phyloP scores from a whole-genome alignment of 2,113 vertebrate species.

The Ciconia boyciana region DNA sequence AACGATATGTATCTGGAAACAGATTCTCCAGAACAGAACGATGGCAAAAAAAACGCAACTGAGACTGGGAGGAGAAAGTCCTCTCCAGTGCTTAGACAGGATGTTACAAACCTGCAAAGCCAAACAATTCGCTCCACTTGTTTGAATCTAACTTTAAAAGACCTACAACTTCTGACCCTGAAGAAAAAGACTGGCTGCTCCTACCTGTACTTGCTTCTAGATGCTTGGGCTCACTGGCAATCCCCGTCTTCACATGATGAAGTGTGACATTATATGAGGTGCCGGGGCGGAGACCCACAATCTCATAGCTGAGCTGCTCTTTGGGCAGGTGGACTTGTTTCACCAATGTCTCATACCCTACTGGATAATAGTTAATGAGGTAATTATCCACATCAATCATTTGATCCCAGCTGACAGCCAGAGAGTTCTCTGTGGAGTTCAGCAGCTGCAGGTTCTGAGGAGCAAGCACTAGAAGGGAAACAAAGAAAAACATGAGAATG shows the following conservation, averaged over 20 bases:
- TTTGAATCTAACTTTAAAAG: background rate
- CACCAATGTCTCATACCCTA: slow-evolving; percentile 54
- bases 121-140: background rate
- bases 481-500: background rate
- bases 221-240: slow-evolving; percentile 74
- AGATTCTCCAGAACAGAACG: background rate
- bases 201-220: slow-evolving; percentile 81
- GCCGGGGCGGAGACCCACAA: slow-evolving; percentile 73
- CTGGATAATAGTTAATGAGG: slow-evolving; percentile 78
- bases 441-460: slow-evolving; percentile 80
- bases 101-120: background rate
- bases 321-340: slow-evolving; percentile 74
- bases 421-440: slow-evolving; percentile 75
- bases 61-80: background rate
- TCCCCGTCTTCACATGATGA: slow-evolving; percentile 73
- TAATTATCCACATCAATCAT: slow-evolving; percentile 79
- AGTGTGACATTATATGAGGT: slow-evolving; percentile 79
- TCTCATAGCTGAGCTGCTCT: slow-evolving; percentile 76
- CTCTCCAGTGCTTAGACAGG: background rate
- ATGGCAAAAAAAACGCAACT: background rate
- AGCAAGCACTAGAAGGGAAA: slow-evolving; percentile 66
- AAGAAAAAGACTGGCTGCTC: background rate
- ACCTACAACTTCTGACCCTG: background rate
- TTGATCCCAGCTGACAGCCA: slow-evolving; percentile 82
- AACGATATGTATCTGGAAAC: background rate